Evolutionary conservation across 1,140 invertebrate genomes (phyloP), one percentile per base, ranked within the genome.

Genomic region (Araneus ventricosus): DNA sequence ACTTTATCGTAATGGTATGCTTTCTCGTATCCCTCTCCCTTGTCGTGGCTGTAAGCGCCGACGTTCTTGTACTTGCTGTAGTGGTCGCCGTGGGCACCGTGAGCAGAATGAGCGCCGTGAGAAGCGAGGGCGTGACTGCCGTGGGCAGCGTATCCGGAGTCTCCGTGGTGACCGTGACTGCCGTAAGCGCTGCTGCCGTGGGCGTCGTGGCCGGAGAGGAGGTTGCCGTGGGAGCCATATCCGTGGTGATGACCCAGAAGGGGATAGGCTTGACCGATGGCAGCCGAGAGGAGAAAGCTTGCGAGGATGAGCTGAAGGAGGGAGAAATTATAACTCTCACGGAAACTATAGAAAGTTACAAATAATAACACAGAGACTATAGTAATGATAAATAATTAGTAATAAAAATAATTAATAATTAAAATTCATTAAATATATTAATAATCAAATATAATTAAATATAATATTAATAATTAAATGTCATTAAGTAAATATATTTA

Each of bases 1-100:
- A 88, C 87, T 39, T 93, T 93, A n/a, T 93, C 92, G 59, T 93
- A 93, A 57, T 93, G 45, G 27, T 93, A 93, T 10, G 92, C 70
- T 14, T 93, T 93, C 45, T 88, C 92, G n/a, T 93, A 93, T 93
- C 92, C 92, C 2, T 88, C 92, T 84, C 92, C 92, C 37, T 93
- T 93, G 39, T 93, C 87, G n/a, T 93, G 92, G 79, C 86, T 89
- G 87, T 93, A 93, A 27, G 87, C 52, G 52, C 86, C 92, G 67
- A 89, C 75, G 30, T 93, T 75, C 20, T n/a, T 89, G 86, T 93
- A 93, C 10, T 84, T 82, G 10, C 79, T 75, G 34, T 89, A 39
- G 79, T 89, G 30, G 14, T 75, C 30, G 5, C 27, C 92, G 89
- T 89, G 87, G 24, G 67, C 92, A 52, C 92, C 92, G 39, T 79